phyloP scores from a whole-genome alignment of 2,888 invertebrate genomes.

The Drosophila birchii region DNA sequence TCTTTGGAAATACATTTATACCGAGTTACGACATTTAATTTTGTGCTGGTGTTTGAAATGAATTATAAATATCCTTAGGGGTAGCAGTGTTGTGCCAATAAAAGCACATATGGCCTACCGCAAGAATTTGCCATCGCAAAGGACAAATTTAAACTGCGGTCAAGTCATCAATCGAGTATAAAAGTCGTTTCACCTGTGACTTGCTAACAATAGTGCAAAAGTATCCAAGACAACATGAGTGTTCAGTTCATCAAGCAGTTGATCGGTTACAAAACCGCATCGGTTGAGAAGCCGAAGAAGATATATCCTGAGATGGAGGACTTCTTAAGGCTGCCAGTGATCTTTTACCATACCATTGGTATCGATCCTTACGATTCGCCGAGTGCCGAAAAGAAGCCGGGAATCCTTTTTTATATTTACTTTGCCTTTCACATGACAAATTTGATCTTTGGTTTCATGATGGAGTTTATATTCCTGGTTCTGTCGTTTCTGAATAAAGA shows the following conservation, averaged over 20 bases:
- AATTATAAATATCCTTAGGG: too few relatives aligned
- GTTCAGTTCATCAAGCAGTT: not conserved
- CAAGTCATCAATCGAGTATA: not conserved
- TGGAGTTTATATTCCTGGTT: conserved; percentile 57
- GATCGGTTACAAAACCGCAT: not conserved
- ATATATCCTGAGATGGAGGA: conserved; percentile 5
- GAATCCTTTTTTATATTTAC: not conserved
- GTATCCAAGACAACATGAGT: not conserved
- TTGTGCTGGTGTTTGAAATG: too few relatives aligned
- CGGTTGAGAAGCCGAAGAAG: not conserved
- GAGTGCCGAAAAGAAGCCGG: not conserved
- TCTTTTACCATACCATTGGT: conserved; percentile 27
- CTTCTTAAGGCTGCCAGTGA: conserved; percentile 28
- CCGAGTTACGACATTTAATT: too few relatives aligned
- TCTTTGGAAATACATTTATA: too few relatives aligned
- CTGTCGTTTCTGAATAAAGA: conserved; percentile 49
- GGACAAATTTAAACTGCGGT: not conserved
- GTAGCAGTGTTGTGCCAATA: not conserved
- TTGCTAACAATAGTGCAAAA: not conserved
- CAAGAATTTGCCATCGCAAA: not conserved
- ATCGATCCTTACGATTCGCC: conserved; percentile 21
- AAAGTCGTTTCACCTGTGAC: not conserved
- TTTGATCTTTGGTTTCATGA: conserved; percentile 40
- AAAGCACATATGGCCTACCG: not conserved
- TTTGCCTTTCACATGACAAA: conserved; percentile 53